Evolutionary conservation across 37 sponge, comb jelly and placozoan genomes (phyloP).

Genomic region (Haliclona indistincta): DNA sequence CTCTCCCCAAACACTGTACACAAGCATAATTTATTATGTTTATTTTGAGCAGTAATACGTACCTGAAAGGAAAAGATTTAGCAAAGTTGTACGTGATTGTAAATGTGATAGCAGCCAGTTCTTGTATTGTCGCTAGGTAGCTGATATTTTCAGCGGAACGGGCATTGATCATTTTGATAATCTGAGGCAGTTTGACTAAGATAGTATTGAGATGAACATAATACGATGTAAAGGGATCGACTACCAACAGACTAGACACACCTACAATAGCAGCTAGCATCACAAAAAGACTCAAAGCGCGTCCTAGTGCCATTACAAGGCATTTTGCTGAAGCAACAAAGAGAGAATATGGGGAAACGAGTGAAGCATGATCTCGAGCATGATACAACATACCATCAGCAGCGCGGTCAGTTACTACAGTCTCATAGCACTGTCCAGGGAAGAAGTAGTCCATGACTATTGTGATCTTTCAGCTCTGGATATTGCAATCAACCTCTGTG

Average conservation of each 20-base stretch:
- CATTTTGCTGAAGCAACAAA: neutral
- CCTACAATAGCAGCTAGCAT: slow-evolving; percentile 70
- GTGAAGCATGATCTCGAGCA: too few relatives aligned
- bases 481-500: too few relatives aligned
- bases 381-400: too few relatives aligned
- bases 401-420: slow-evolving; percentile 43
- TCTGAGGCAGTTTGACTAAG: slow-evolving; percentile 95
- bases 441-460: slow-evolving; percentile 49
- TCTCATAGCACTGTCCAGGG: slow-evolving; percentile 82
- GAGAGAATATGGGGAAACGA: too few relatives aligned
- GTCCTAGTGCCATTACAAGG: slow-evolving; percentile 50
- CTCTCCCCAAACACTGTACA: slow-evolving; percentile 94
- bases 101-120: slow-evolving; percentile 73
- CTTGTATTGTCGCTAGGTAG: slow-evolving; percentile 68
- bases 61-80: slow-evolving; percentile 87
- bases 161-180: slow-evolving; percentile 76
- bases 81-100: slow-evolving; percentile 74
- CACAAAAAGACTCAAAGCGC: slow-evolving; percentile 60
- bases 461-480: too few relatives aligned
- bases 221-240: too few relatives aligned
- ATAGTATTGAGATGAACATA: too few relatives aligned
- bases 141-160: slow-evolving; percentile 76
- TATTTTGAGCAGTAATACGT: neutral
- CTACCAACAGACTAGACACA: too few relatives aligned
- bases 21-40: neutral